Evolutionary conservation across 1,140 invertebrate genomes (phyloP).

Genomic region (Oscheius sp.): DNA sequence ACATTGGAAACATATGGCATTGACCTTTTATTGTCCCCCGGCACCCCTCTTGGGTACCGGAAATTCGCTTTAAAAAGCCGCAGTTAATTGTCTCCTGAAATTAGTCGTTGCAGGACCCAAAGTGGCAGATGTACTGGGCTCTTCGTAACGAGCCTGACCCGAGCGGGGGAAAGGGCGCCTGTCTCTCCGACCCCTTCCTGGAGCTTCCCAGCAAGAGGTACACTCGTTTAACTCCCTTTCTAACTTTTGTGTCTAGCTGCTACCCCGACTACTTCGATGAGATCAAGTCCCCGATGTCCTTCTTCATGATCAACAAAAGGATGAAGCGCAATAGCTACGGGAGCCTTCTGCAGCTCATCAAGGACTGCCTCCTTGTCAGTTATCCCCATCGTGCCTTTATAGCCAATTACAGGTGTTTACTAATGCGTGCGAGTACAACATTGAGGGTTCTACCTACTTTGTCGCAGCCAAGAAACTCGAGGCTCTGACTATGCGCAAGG

Average conservation of each 20-base stretch:
- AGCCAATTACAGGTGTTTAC: conserved; percentile 77
- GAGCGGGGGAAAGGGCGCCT: neutral
- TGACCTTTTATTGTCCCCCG: too few species aligned
- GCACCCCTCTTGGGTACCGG: too few species aligned
- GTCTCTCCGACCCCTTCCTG: conserved; percentile 79
- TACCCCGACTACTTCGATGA: conserved; percentile 98
- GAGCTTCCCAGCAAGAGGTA: conserved; percentile 78
- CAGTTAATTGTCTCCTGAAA: neutral
- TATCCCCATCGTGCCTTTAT: neutral
- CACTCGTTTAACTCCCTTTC: neutral
- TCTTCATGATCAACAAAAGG: conserved; percentile 86
- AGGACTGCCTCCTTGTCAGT: conserved; percentile 58
- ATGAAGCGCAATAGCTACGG: conserved; percentile 67
- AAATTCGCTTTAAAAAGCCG: neutral
- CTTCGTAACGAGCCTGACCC: conserved; percentile 69
- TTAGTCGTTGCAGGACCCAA: conserved; percentile 67
- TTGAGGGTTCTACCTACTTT: conserved; percentile 80
- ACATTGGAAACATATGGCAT: too few species aligned
- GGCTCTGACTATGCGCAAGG: conserved; percentile 44
- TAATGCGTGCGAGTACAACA: conserved; percentile 91
- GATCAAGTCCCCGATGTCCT: conserved; percentile 89
- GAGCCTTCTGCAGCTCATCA: conserved; percentile 37
- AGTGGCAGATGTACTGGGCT: conserved; percentile 77
- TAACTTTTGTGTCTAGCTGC: conserved; percentile 43
- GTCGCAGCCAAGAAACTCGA: conserved; percentile 45